Percentiles rank a stretch among this genome's conserved stretches.
Evolutionary conservation across 2,888 invertebrate species (phyloP).

Genomic region (Leucophenga maculata): DNA sequence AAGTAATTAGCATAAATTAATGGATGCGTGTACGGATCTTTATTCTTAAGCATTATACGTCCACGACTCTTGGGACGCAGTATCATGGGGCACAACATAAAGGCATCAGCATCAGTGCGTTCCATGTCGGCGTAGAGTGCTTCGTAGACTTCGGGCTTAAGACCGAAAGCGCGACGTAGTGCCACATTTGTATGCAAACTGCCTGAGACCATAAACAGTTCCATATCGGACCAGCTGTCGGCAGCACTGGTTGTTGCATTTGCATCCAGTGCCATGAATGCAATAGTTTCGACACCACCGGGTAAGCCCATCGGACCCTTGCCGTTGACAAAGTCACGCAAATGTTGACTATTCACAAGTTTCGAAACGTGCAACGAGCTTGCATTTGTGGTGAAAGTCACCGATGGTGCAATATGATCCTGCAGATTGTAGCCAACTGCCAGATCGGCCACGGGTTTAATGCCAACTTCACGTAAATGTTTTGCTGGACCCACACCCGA

Average conservation of each 20-base stretch:
- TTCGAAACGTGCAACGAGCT: slow-evolving; percentile 52
- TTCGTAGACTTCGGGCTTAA: slow-evolving; percentile 71
- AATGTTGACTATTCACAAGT: slow-evolving; percentile 45
- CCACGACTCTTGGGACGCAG: slow-evolving; percentile 81
- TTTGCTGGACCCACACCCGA: slow-evolving; percentile 80
- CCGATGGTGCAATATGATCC: slow-evolving; percentile 78
- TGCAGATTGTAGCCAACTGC: slow-evolving; percentile 78
- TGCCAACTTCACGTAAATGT: slow-evolving; percentile 74
- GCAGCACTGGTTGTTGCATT: slow-evolving; percentile 58
- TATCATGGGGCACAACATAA: slow-evolving; percentile 76
- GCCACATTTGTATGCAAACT: slow-evolving; percentile 66
- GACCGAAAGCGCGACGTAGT: slow-evolving; percentile 68
- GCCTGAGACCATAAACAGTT: slow-evolving; percentile 78
- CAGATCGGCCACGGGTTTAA: slow-evolving; percentile 75
- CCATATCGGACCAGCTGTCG: slow-evolving; percentile 77
- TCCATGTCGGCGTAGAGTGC: slow-evolving; percentile 69
- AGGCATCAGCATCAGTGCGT: slow-evolving; percentile 69
- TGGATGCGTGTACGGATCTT: slow-evolving; percentile 78
- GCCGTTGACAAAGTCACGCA: slow-evolving; percentile 49
- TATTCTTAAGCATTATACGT: slow-evolving; percentile 76
- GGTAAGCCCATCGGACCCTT: slow-evolving; percentile 73
- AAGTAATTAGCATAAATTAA: slow-evolving; percentile 81
- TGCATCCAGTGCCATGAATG: slow-evolving; percentile 76
- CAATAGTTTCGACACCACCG: slow-evolving; percentile 78
- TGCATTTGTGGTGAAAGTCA: slow-evolving; percentile 76